A percentile compares a stretch with the other conserved stretches of the same genome.
Conservation (phyloP, 2,888 invertebrate species). For the Chromoteleia sp. region DNA sequence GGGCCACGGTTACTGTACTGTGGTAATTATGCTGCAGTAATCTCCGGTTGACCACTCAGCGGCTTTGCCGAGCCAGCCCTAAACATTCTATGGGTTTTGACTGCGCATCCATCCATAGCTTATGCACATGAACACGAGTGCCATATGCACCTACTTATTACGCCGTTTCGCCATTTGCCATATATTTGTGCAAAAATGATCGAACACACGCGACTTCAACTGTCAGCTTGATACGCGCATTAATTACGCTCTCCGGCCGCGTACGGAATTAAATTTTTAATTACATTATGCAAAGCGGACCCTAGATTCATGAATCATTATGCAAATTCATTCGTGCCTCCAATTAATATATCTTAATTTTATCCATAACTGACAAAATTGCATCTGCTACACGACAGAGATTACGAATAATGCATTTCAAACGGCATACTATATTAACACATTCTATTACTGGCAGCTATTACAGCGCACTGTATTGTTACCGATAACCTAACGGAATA, state of each 20-base stretch:
- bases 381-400: conserved; percentile 33
- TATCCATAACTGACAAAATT: conserved; percentile 53
- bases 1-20: conserved; percentile 74
- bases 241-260: conserved; percentile 45
- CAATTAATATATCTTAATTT: conserved; percentile 64
- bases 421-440: conserved; percentile 80
- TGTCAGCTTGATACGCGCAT: conserved; percentile 46
- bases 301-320: conserved; percentile 57
- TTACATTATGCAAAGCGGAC: conserved; percentile 50
- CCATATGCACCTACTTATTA: conserved; percentile 67
- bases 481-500: conserved; percentile 79
- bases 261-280: conserved; percentile 49
- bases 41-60: conserved; percentile 82
- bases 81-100: conserved; percentile 76
- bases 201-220: conserved; percentile 51
- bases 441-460: conserved; percentile 80
- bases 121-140: conserved; percentile 71
- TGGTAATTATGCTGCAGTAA: conserved; percentile 83
- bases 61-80: conserved; percentile 75
- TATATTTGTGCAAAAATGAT: conserved; percentile 59
- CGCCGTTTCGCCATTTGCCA: conserved; percentile 51
- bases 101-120: conserved; percentile 76
- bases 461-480: conserved; percentile 76
- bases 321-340: conserved; percentile 48
- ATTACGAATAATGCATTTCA: conserved; percentile 52